Base-by-base conservation (phyloP, 2,113 vertebrate species). In the Sphyrna mokarran region DNA sequence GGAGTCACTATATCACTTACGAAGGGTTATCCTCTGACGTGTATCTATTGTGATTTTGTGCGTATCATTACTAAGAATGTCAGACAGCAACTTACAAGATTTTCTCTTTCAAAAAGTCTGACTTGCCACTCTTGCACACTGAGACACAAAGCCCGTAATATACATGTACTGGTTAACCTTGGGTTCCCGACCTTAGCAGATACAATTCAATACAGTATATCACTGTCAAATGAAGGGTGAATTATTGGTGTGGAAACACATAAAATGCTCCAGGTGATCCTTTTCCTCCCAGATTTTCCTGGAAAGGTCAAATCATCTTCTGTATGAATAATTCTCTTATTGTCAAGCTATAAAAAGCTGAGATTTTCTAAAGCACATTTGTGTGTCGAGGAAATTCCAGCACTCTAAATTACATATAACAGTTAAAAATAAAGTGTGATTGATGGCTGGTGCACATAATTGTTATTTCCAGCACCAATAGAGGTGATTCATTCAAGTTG, bases 261-360 rank as follows among this genome's bases (percentile, higher is more conserved):
- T 94, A n/a, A 33, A 22, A 94, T 94, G n/a, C 63, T 66, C 61
- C 89, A 91, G 54, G 29, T 91, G 6, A 63, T 91, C 43, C 29
- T 66, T 63, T 29, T 63, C 90, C n/a, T n/a, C 58, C 29, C 29
- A n/a, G 37, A 66, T 66, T 93, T 93, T 93, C 0, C 66, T 68
- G 20, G 91, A 23, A 94, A 94, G n/a, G 10, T 94, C 37, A 70
- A 94, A n/a, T 94, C 3, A 69, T 37, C 66, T 26, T 94, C 63
- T 68, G 37, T 94, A 94, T 69, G 63, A 94, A 94, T 70, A 94
- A 68, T 94, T 94, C 66, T 18, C 26, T 94, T 37, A 40, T 68
- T 40, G 20, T 43, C 66, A 70, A 68, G 37, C 63, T 69, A 43
- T 37, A 69, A 69, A 90, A 29, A 69, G n/a, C 69, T 94, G 63